These are phyloP conservation scores for Dilophus febrilis DNA, from an alignment of 2,888 invertebrate species.

Conservation along the genomic window DNA sequence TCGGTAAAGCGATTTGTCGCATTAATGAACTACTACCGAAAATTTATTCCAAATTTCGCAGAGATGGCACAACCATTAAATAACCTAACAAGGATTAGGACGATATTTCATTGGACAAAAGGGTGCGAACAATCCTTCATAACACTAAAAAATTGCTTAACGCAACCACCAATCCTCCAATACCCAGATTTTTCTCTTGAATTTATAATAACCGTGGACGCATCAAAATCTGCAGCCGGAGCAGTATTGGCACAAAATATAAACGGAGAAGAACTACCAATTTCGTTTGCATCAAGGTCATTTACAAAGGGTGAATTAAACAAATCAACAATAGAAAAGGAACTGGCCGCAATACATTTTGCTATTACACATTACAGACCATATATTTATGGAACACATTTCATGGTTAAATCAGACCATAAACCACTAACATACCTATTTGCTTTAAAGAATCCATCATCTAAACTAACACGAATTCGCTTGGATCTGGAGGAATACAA, in stretches of 20 bases:
- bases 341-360: no score
- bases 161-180: conserved; percentile 18
- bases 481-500: conserved; percentile 1
- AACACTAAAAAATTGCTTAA: conserved; percentile 6
- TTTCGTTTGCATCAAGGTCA: not conserved
- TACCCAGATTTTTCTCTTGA: conserved; percentile 19
- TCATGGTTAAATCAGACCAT: not conserved
- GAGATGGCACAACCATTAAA: conserved; percentile 11
- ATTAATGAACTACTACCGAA: conserved; percentile 13
- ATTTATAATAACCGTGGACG: conserved; percentile 18
- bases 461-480: not conserved
- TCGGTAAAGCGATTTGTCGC: conserved; percentile 12
- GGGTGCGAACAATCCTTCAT: conserved; percentile 7
- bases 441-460: conserved; percentile 1
- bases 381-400: no score
- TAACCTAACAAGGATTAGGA: conserved; percentile 10
- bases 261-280: conserved; percentile 7
- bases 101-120: conserved; percentile 8
- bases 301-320: no score
- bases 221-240: conserved; percentile 15
- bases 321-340: no score
- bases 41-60: conserved; percentile 13
- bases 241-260: conserved; percentile 15
- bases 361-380: no score
- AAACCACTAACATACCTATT: conserved; percentile 1